Evolutionary conservation across 1,140 invertebrate species (phyloP).

Genomic region (Procambarus virginalis): DNA sequence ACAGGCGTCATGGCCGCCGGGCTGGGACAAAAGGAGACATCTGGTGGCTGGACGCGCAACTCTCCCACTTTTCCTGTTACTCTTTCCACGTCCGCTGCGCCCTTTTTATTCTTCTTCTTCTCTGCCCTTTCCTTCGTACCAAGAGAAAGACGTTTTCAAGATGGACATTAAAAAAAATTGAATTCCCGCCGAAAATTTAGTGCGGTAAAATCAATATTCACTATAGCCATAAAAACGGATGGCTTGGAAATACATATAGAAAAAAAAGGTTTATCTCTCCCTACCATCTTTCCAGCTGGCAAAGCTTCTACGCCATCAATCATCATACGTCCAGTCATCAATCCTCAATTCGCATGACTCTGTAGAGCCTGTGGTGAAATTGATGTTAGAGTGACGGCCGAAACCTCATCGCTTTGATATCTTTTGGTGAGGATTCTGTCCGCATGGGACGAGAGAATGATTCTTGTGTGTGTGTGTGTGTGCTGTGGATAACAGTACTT

Average conservation of each 20-base stretch:
- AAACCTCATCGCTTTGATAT: slow-evolving; percentile 31
- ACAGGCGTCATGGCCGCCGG: slow-evolving; percentile 58
- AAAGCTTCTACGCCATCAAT: slow-evolving; percentile 55
- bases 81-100: background rate
- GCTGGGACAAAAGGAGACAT: slow-evolving; percentile 64
- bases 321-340: slow-evolving; percentile 60
- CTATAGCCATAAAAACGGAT: slow-evolving; percentile 17
- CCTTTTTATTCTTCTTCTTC: slow-evolving; percentile 17
- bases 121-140: slow-evolving; percentile 5
- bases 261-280: slow-evolving; percentile 26
- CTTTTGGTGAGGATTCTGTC: slow-evolving; percentile 18
- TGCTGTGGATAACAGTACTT: no score
- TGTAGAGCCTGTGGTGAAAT: slow-evolving; percentile 51
- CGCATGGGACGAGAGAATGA: background rate
- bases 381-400: slow-evolving; percentile 60
- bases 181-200: background rate
- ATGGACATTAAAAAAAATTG: background rate
- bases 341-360: slow-evolving; percentile 63
- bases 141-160: background rate
- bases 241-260: slow-evolving; percentile 22
- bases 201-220: slow-evolving; percentile 43
- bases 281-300: slow-evolving; percentile 38
- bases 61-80: slow-evolving; percentile 42
- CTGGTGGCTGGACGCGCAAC: slow-evolving; percentile 58
- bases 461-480: no score